These are phyloP conservation scores for Plusia festucae DNA, from an alignment of 2,888 invertebrate genomes.

Conservation along the genomic window DNA sequence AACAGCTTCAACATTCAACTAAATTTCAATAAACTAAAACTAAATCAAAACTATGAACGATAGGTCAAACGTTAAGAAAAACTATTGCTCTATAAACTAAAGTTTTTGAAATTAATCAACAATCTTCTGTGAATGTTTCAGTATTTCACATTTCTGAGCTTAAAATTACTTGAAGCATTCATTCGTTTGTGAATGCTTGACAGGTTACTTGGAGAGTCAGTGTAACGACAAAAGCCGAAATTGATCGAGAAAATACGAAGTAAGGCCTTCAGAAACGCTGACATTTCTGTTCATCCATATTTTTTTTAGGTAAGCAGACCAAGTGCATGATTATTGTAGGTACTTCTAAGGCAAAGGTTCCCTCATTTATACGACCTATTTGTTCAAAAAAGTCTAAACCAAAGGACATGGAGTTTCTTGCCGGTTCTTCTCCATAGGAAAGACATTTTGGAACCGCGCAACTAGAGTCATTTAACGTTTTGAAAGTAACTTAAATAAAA, in stretches of 20 bases:
- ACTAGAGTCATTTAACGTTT: too few relatives aligned
- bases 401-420: too few relatives aligned
- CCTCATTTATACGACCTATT: too few relatives aligned
- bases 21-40: neutral
- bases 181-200: slow-evolving; percentile 17
- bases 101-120: neutral
- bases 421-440: too few relatives aligned
- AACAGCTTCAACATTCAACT: neutral
- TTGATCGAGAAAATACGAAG: slow-evolving; percentile 7
- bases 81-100: neutral
- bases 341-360: too few relatives aligned
- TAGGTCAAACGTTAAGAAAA: neutral
- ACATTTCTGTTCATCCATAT: neutral
- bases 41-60: neutral
- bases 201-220: slow-evolving; percentile 11
- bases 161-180: slow-evolving; percentile 15
- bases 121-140: slow-evolving; percentile 8
- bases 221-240: slow-evolving; percentile 6
- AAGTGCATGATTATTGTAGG: too few relatives aligned
- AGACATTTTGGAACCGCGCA: too few relatives aligned
- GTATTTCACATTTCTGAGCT: slow-evolving; percentile 12
- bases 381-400: too few relatives aligned
- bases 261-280: slow-evolving; percentile 5
- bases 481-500: too few relatives aligned
- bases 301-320: too few relatives aligned